These are phyloP conservation scores for Tretioscincus oriximinensis DNA, from an alignment of 2,113 vertebrate genomes.

Conservation along the genomic window DNA sequence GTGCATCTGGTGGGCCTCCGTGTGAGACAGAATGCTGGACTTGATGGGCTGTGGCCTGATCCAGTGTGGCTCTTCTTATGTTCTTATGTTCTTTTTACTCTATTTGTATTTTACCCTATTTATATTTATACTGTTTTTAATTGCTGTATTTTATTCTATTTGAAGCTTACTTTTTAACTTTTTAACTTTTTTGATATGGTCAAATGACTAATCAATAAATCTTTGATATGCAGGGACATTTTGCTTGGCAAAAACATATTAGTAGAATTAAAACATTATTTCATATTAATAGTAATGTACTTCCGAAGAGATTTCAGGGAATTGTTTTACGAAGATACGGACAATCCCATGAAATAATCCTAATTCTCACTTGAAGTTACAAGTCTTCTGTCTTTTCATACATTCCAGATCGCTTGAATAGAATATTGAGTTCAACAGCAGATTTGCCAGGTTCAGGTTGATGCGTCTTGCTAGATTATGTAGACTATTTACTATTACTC, in stretches of 20 bases:
- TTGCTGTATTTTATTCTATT: too few relatives aligned
- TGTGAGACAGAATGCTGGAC: too few relatives aligned
- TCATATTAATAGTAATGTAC: background rate
- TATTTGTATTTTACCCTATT: too few relatives aligned
- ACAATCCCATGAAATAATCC: background rate
- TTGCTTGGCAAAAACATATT: background rate
- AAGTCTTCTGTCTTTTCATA: background rate
- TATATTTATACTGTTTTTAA: too few relatives aligned
- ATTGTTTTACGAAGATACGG: background rate
- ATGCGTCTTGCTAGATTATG: background rate
- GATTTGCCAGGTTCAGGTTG: background rate
- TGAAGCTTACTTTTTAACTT: too few relatives aligned
- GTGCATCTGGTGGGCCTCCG: too few relatives aligned
- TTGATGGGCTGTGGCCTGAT: too few relatives aligned
- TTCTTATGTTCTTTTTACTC: too few relatives aligned
- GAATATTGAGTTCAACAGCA: background rate
- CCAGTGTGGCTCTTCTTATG: too few relatives aligned
- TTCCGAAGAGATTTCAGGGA: background rate
- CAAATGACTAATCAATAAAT: too few relatives aligned
- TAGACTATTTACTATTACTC: background rate
- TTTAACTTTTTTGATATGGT: too few relatives aligned
- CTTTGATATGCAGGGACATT: too few relatives aligned
- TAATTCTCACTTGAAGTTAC: background rate
- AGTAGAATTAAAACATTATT: background rate
- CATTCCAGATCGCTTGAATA: background rate